phyloP scores from a whole-genome alignment of 1,140 invertebrate species.

The Stegodyphus mimosarum region DNA sequence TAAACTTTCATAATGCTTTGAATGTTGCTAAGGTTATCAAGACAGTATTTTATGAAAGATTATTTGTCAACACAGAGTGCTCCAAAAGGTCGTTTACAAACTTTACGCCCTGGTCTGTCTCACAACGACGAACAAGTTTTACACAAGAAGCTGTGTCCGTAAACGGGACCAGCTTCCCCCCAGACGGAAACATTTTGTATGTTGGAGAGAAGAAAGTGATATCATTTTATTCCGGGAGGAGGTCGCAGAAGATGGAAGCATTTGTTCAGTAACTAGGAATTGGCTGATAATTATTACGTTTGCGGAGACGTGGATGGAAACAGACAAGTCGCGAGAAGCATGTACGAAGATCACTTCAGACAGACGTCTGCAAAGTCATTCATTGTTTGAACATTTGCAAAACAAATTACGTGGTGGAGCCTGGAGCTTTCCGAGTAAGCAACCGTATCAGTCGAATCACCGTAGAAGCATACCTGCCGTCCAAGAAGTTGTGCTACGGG shows the following conservation, averaged over 20 bases:
- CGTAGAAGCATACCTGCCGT: neutral
- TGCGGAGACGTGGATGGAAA: neutral
- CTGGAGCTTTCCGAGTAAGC: neutral
- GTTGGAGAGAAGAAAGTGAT: no score
- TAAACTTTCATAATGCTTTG: no score
- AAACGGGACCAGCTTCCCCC: no score
- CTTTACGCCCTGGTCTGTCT: neutral
- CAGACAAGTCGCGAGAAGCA: neutral
- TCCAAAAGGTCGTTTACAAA: constrained; percentile 6
- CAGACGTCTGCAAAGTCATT: neutral
- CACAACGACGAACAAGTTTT: constrained; percentile 9
- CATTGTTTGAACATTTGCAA: neutral
- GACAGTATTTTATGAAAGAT: no score
- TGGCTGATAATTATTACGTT: neutral
- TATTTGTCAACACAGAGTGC: neutral
- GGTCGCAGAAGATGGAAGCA: neutral
- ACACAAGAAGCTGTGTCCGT: neutral
- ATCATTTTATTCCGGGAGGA: neutral
- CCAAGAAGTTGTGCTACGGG: neutral
- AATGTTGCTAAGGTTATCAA: no score
- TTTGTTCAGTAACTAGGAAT: neutral
- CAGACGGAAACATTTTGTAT: no score
- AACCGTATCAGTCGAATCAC: neutral
- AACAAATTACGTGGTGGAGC: neutral
- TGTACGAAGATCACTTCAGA: neutral